A percentile compares a stretch with the other conserved stretches of the same genome.
phyloP scores from a whole-genome alignment of 64 coral and sea anemone species.

The Catalaphyllia jardinei region DNA sequence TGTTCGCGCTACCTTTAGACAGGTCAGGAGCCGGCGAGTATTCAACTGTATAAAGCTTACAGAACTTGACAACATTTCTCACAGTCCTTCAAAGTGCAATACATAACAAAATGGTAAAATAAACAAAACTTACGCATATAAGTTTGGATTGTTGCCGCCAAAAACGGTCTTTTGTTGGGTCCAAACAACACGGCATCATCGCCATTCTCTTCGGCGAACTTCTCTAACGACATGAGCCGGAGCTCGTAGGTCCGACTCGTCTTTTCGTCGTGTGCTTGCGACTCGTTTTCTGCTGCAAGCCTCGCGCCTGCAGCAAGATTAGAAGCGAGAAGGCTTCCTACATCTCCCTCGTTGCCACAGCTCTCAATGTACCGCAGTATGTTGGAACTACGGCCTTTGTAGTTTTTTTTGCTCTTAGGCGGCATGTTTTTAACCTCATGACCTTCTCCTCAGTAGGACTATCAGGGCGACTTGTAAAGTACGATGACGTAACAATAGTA shows the following conservation, averaged over 20 bases:
- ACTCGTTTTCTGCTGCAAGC: conserved; percentile 51
- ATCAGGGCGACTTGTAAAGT: neutral
- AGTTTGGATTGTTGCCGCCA: conserved; percentile 37
- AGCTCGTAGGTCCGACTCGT: conserved; percentile 42
- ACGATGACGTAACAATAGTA: neutral
- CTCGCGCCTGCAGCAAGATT: conserved; percentile 57
- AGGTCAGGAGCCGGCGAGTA: too few relatives aligned
- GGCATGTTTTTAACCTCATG: neutral
- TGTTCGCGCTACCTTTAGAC: too few relatives aligned
- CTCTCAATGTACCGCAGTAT: conserved; percentile 32
- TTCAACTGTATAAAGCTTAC: too few relatives aligned
- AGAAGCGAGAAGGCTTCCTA: neutral
- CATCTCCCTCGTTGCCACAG: conserved; percentile 45
- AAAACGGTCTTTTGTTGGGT: conserved; percentile 31
- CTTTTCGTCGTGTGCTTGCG: neutral
- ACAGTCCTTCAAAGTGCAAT: too few relatives aligned
- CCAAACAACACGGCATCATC: conserved; percentile 48
- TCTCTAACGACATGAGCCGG: conserved; percentile 42
- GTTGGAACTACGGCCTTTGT: conserved; percentile 51
- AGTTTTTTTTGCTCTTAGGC: conserved; percentile 27
- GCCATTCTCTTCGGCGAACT: conserved; percentile 47
- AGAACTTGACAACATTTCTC: too few relatives aligned
- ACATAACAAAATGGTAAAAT: too few relatives aligned
- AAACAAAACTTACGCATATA: conserved; percentile 38
- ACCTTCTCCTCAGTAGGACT: too few relatives aligned